These are phyloP conservation scores for Mesembrinibis cayennensis DNA, from an alignment of 2,113 vertebrate species.

Conservation along the genomic window DNA sequence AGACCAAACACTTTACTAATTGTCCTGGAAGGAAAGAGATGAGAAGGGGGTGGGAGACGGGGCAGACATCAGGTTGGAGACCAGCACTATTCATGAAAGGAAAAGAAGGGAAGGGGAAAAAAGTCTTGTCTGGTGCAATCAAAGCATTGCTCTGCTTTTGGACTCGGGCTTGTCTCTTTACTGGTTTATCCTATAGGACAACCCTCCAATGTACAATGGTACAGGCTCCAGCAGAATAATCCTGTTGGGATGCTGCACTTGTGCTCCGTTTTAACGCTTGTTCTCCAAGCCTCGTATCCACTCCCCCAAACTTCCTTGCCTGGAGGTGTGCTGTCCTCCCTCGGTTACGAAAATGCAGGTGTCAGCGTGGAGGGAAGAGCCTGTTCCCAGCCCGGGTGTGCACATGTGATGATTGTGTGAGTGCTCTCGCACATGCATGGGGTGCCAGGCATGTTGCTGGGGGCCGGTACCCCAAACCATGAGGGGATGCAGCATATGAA, in stretches of 20 bases:
- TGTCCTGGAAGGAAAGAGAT: constrained; percentile 68
- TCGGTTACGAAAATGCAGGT: background rate
- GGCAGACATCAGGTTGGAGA: constrained; percentile 3
- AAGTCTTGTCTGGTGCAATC: background rate
- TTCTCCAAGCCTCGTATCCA: background rate
- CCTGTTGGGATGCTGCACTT: background rate
- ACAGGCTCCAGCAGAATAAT: background rate
- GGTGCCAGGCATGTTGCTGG: background rate
- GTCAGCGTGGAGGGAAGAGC: accelerated
- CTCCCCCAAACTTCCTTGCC: background rate
- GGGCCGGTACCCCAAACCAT: background rate
- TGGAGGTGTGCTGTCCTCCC: background rate
- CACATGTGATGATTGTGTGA: no score
- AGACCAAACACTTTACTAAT: constrained; percentile 83
- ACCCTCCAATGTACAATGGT: background rate
- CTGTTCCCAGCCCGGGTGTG: background rate
- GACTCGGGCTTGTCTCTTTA: background rate
- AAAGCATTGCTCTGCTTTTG: background rate
- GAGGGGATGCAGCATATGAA: background rate
- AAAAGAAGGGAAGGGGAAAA: background rate
- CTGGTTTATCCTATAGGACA: background rate
- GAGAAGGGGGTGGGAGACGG: background rate
- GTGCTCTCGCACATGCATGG: accelerated
- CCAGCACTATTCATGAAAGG: background rate
- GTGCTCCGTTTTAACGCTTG: background rate